phyloP scores from a whole-genome alignment of 2,888 invertebrate genomes.

The Apomyelois bistriatella region DNA sequence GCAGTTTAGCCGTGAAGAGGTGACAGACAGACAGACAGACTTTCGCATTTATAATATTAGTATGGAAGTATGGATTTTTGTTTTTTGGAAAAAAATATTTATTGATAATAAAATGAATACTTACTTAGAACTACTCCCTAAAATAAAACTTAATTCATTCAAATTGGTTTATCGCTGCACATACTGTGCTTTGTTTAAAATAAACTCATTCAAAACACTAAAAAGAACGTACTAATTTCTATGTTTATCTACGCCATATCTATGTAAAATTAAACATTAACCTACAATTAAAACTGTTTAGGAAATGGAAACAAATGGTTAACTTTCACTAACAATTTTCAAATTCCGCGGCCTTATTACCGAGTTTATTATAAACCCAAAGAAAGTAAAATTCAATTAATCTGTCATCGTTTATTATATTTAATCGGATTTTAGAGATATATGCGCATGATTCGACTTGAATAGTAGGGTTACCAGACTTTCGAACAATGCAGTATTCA shows the following conservation, averaged over 20 bases:
- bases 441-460: constrained; percentile 21
- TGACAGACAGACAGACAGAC: too few species aligned
- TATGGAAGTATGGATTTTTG: too few species aligned
- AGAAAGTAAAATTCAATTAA: constrained; percentile 22
- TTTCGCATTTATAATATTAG: too few species aligned
- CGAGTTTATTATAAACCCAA: constrained; percentile 16
- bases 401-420: constrained; percentile 37
- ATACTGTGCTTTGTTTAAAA: too few species aligned
- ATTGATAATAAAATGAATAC: too few species aligned
- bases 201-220: background rate
- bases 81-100: too few species aligned
- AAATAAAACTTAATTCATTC: too few species aligned
- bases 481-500: background rate
- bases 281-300: constrained; percentile 6
- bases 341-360: constrained; percentile 7
- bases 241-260: background rate
- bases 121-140: too few species aligned
- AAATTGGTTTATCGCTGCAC: too few species aligned
- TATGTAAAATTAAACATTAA: background rate
- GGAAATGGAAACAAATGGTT: constrained; percentile 5
- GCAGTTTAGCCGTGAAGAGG: too few species aligned
- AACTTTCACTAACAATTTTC: constrained; percentile 13
- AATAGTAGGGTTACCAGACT: background rate
- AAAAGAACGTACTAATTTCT: constrained; percentile 1
- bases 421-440: constrained; percentile 1